These are phyloP conservation scores for Chromobotia macracanthus DNA, from an alignment of 2,797 vertebrate genomes.

Conservation along the genomic window DNA sequence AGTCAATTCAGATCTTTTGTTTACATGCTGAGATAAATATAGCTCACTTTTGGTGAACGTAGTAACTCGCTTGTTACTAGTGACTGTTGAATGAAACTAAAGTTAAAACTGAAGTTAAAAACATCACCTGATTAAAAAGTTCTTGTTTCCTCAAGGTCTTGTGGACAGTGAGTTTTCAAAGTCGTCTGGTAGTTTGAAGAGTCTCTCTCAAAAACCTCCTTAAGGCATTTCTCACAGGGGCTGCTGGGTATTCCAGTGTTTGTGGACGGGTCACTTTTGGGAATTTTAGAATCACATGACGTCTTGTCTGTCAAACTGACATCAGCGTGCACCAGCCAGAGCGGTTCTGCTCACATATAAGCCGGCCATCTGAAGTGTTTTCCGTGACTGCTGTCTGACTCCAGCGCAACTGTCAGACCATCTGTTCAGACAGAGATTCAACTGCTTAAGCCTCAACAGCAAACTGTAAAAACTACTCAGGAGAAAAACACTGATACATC, in stretches of 20 bases:
- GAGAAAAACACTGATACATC: neutral
- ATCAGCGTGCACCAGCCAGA: slow-evolving; percentile 58
- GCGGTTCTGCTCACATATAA: slow-evolving; percentile 78
- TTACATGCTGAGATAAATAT: neutral
- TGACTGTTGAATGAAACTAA: slow-evolving; percentile 89
- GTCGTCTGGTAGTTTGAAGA: neutral
- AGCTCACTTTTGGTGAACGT: slow-evolving; percentile 27
- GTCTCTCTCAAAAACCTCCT: slow-evolving; percentile 1
- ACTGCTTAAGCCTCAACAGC: neutral
- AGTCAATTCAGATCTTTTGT: slow-evolving; percentile 4
- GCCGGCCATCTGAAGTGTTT: slow-evolving; percentile 79
- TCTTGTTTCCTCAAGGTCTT: slow-evolving; percentile 16
- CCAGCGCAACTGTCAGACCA: slow-evolving; percentile 68
- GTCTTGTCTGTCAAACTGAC: slow-evolving; percentile 49
- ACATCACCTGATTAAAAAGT: neutral
- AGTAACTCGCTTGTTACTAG: slow-evolving; percentile 64
- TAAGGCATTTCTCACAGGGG: neutral
- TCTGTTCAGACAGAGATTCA: slow-evolving; percentile 72
- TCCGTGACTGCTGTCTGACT: slow-evolving; percentile 64
- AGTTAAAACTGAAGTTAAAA: slow-evolving; percentile 87
- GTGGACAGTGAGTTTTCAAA: neutral
- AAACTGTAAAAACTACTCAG: neutral
- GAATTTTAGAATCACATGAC: slow-evolving; percentile 50
- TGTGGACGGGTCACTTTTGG: slow-evolving; percentile 40
- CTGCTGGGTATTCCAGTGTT: neutral